phyloP scores from a whole-genome alignment of 2,888 invertebrate species.

The Lydus trimaculatus region DNA sequence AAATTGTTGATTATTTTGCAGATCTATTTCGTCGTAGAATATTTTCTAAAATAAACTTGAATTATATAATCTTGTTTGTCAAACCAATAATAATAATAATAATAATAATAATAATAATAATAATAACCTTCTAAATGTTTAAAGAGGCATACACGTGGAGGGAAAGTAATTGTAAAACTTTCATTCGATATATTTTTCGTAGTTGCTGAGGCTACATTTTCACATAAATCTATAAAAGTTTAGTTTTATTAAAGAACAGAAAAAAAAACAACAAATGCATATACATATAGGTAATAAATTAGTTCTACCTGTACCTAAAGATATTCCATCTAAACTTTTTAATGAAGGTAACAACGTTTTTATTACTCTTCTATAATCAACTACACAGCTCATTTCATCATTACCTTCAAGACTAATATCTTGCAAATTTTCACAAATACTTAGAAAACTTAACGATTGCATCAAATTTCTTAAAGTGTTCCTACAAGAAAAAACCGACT shows the following conservation, averaged over 20 bases:
- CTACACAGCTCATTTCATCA: slow-evolving; percentile 43
- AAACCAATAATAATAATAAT: no score
- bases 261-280: not conserved
- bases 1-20: no score
- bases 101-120: no score
- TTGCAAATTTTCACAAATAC: slow-evolving; percentile 53
- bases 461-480: slow-evolving; percentile 53
- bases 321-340: slow-evolving; percentile 31
- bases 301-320: slow-evolving; percentile 19
- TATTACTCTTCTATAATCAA: slow-evolving; percentile 25
- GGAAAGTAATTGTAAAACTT: not conserved
- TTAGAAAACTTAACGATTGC: slow-evolving; percentile 52
- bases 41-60: no score
- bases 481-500: slow-evolving; percentile 37
- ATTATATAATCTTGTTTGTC: no score
- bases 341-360: slow-evolving; percentile 29
- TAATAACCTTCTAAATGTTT: not conserved
- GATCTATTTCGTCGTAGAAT: no score
- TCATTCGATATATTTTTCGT: not conserved
- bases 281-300: slow-evolving; percentile 23
- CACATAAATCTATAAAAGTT: not conserved
- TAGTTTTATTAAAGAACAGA: not conserved
- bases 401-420: slow-evolving; percentile 58
- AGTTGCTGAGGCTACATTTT: not conserved
- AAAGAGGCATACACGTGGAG: not conserved